Evolutionary conservation across 2,113 vertebrate species (phyloP).

Genomic region (Pelecanus crispus): DNA sequence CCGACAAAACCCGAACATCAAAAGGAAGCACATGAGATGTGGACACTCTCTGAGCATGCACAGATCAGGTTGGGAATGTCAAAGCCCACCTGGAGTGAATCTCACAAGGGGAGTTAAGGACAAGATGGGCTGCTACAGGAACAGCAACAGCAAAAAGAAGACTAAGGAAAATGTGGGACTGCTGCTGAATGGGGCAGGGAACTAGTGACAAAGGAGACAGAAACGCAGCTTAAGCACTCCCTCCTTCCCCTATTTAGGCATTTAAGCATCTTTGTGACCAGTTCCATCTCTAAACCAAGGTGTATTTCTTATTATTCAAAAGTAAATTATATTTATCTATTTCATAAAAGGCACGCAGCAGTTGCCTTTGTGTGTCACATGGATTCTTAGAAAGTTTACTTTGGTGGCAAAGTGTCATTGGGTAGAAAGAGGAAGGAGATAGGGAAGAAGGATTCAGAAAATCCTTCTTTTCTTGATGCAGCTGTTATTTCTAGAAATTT

Average conservation of each 20-base stretch:
- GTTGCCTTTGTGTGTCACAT: background rate
- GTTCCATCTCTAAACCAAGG: background rate
- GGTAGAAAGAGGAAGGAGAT: background rate
- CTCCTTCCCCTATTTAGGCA: background rate
- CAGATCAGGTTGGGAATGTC: background rate
- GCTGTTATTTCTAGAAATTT: background rate
- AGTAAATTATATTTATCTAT: background rate
- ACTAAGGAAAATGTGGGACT: background rate
- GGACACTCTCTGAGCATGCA: background rate
- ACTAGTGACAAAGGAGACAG: background rate
- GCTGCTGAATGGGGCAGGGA: background rate
- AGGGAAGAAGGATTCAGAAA: background rate
- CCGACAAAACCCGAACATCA: background rate
- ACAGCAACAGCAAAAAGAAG: background rate
- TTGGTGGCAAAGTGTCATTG: background rate
- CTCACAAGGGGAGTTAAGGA: background rate
- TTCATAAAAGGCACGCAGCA: background rate
- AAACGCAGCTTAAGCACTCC: background rate
- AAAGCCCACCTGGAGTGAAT: background rate
- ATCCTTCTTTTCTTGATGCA: background rate
- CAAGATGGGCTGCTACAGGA: background rate
- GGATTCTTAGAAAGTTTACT: background rate
- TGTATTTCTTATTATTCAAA: background rate
- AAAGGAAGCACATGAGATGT: background rate
- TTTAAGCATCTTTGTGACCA: background rate